Conservation (phyloP, 2,888 invertebrate species). For the Drosophila eohydei region DNA sequence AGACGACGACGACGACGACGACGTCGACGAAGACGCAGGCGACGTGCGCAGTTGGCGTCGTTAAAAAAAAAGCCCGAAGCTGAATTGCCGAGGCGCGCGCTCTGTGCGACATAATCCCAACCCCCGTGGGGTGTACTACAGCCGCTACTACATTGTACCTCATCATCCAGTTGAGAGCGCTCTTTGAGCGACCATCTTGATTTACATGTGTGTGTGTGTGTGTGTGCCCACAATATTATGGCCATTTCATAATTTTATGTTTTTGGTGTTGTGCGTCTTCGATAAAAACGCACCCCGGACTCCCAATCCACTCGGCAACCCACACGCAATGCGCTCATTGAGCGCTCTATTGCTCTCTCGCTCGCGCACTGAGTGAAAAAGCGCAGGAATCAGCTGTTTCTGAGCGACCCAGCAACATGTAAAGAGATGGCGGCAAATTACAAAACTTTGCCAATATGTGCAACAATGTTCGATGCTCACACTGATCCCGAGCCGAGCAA, state of each 20-base stretch:
- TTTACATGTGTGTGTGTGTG: slow-evolving; percentile 25
- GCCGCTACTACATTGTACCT: slow-evolving; percentile 9
- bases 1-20: slow-evolving; percentile 8
- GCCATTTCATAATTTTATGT: slow-evolving; percentile 54
- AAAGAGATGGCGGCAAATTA: slow-evolving; percentile 48
- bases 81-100: slow-evolving; percentile 36
- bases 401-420: slow-evolving; percentile 43
- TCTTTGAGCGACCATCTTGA: slow-evolving; percentile 39
- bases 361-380: slow-evolving; percentile 31
- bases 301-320: slow-evolving; percentile 1
- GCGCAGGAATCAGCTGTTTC: slow-evolving; percentile 47
- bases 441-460: slow-evolving; percentile 43
- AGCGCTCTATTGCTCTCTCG: slow-evolving; percentile 10
- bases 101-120: slow-evolving; percentile 39
- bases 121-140: slow-evolving; percentile 35
- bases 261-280: slow-evolving; percentile 30
- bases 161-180: slow-evolving; percentile 23
- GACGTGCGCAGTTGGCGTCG: slow-evolving; percentile 38
- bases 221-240: slow-evolving; percentile 44
- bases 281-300: no score
- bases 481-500: slow-evolving; percentile 7
- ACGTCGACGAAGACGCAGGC: slow-evolving; percentile 13
- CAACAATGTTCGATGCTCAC: slow-evolving; percentile 46
- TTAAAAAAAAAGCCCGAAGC: slow-evolving; percentile 31
- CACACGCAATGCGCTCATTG: slow-evolving; percentile 9